Conservation (phyloP, 2,888 invertebrate genomes). For the Suillia variegata region DNA sequence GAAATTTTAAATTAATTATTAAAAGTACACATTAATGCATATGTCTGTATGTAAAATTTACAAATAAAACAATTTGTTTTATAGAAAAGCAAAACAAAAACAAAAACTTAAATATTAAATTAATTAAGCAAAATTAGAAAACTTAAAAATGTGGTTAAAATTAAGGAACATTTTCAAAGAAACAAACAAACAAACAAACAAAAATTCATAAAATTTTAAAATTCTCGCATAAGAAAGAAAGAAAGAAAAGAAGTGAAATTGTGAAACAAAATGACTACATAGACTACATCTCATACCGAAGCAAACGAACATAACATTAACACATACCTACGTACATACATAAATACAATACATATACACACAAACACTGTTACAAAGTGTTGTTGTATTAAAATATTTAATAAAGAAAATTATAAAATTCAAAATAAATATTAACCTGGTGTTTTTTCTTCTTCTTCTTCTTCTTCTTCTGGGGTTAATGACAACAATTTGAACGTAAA, state of each 20-base stretch:
- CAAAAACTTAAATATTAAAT: neutral
- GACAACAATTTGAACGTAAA: too few species aligned
- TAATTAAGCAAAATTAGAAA: neutral
- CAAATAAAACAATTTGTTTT: neutral
- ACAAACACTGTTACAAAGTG: conserved; percentile 21
- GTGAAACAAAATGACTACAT: too few species aligned
- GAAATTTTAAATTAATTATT: neutral
- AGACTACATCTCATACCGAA: conserved; percentile 2
- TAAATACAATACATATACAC: conserved; percentile 7
- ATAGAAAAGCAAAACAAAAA: neutral
- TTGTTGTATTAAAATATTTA: conserved; percentile 27
- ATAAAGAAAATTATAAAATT: too few species aligned
- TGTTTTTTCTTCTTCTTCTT: too few species aligned
- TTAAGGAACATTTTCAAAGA: conserved; percentile 6
- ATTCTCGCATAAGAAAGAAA: neutral
- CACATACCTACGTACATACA: conserved; percentile 7
- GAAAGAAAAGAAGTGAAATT: too few species aligned
- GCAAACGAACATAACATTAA: conserved; percentile 10
- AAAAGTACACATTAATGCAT: neutral
- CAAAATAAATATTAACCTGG: too few species aligned
- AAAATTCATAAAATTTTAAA: conserved; percentile 6
- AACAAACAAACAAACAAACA: conserved; percentile 9
- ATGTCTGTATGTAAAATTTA: neutral
- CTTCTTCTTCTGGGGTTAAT: neutral
- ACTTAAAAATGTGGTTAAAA: neutral